phyloP scores from a whole-genome alignment of 1,140 invertebrate genomes.

The Phenacoccus solenopsis region DNA sequence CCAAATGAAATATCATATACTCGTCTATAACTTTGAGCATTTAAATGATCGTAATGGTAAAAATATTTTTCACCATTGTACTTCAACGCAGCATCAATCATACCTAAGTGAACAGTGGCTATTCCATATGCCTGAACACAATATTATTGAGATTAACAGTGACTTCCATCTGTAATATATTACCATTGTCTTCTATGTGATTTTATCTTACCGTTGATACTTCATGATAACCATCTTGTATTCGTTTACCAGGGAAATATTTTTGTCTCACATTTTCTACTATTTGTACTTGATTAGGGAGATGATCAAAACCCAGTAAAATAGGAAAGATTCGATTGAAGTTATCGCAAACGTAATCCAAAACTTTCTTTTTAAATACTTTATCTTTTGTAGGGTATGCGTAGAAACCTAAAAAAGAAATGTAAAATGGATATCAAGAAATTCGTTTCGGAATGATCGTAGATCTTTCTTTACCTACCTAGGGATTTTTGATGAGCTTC shows the following conservation, averaged over 20 bases:
- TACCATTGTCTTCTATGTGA: background rate
- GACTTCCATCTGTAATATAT: too few relatives aligned
- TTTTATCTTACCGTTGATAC: background rate
- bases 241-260: background rate
- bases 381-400: background rate
- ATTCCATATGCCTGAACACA: background rate
- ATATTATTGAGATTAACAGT: background rate
- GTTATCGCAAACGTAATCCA: background rate
- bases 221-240: background rate
- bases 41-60: background rate
- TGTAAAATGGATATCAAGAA: background rate
- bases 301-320: background rate
- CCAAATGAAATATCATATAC: background rate
- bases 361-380: background rate
- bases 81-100: background rate
- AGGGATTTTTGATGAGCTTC: slow-evolving; percentile 6
- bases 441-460: too few relatives aligned
- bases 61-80: background rate
- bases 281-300: background rate
- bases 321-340: background rate
- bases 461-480: background rate
- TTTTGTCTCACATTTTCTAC: background rate
- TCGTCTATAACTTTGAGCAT: background rate
- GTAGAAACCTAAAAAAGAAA: background rate
- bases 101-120: background rate